Evolutionary conservation across 2,113 vertebrate species (phyloP).

Genomic region (Oncorhynchus masou): DNA sequence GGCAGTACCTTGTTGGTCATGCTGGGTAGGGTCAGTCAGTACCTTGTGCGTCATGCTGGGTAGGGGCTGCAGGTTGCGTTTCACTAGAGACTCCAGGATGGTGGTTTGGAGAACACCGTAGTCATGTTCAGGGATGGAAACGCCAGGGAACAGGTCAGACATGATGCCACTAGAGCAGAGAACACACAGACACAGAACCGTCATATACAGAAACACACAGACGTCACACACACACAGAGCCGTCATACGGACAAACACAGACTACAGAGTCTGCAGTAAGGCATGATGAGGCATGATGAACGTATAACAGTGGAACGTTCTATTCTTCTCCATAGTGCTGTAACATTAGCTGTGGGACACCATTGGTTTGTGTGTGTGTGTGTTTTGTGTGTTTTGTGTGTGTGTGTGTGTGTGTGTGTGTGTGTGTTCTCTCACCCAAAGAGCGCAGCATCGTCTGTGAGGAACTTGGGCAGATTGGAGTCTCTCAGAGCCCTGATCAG

Average conservation of each 20-base stretch:
- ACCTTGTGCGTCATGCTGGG: too few species aligned
- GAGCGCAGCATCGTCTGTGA: slow-evolving; percentile 78
- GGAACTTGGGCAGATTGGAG: slow-evolving; percentile 85
- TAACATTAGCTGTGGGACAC: neutral
- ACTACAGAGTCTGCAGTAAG: neutral
- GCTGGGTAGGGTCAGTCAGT: too few species aligned
- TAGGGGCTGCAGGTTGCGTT: slow-evolving; percentile 74
- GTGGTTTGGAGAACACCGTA: slow-evolving; percentile 83
- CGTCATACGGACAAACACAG: neutral
- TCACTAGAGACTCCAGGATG: slow-evolving; percentile 73
- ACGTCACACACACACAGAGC: neutral
- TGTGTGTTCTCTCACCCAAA: slow-evolving; percentile 69
- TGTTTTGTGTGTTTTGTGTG: too few species aligned
- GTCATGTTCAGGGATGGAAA: slow-evolving; percentile 83
- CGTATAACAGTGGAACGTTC: neutral
- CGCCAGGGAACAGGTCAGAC: slow-evolving; percentile 87
- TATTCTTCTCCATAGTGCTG: neutral
- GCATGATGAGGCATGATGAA: neutral
- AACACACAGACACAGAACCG: neutral
- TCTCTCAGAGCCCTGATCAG: slow-evolving; percentile 82
- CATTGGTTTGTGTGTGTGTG: too few species aligned
- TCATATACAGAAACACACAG: neutral
- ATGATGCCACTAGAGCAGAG: slow-evolving; percentile 78
- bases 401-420: neutral
- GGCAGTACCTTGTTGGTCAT: too few species aligned